Evolutionary conservation across 2,113 vertebrate species (phyloP), one percentile per base, ranked within the genome.

Genomic region (Protomyctophum bolini): DNA sequence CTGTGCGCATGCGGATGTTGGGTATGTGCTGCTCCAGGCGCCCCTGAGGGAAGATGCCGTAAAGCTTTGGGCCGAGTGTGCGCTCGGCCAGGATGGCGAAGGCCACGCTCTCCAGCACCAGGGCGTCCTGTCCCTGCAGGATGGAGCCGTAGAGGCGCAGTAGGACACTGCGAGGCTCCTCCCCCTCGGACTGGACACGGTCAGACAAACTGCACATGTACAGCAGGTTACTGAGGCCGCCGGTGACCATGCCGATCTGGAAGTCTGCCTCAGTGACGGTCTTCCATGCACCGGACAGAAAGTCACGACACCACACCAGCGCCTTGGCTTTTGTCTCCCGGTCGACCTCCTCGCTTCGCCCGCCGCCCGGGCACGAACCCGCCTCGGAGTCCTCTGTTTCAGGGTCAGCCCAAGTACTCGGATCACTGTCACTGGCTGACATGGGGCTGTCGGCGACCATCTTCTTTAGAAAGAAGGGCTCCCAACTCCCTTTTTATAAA

Each of bases 51-150:
- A 99, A 98, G 70, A 99, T 93, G 12, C 97, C 96, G 0, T 97
- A 97, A 12, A 98, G 94, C 59, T 89, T 95, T 0, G 97, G 97
- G 1, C 97, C 97, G 64, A 99, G 88, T 0, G 86, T 79, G 62
- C 96, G 87, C 81, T 98, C 96, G 0, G 97, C 97, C 81, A 99
- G 93, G 80, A 98, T 97, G 71, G 97, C 96, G 66, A 99, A 99
- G 96, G 98, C 98, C 70, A 99, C 96, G 2, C 97, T 97, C 81
- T 98, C 95, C 41, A 95, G 89, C 6, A 99, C 96, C 78, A 99
- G 85, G 0, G 96, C 96, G 79, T 98, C 96, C 77, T 96, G 95
- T 0, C 95, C 96, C 97, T 99, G 21, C 21, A 98, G 85, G 79
- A 98, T 98, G 83, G 94, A 95, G 4, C 96, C 96, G 0, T 98